Evolutionary conservation across 2,113 vertebrate species (phyloP).

Genomic region (Poecilia latipinna): DNA sequence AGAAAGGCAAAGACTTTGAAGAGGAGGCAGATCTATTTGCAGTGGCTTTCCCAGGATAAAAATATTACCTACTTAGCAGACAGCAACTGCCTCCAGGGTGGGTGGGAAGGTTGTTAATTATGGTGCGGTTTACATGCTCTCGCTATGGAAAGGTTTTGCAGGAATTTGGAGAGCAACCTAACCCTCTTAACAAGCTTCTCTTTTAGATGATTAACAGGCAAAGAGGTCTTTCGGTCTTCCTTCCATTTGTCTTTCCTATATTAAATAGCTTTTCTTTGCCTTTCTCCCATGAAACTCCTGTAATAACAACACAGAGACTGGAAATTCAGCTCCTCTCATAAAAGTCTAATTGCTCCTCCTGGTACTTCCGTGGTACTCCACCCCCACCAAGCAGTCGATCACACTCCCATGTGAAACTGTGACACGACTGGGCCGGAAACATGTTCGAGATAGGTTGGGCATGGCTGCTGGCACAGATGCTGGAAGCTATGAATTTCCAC

Average conservation of each 20-base stretch:
- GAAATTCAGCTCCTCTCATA: conserved; percentile 68
- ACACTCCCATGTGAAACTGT: conserved; percentile 31
- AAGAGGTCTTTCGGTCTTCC: conserved; percentile 67
- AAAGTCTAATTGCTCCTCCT: conserved; percentile 67
- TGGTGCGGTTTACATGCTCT: conserved; percentile 51
- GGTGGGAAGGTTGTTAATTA: conserved; percentile 30
- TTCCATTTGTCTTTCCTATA: conserved; percentile 5
- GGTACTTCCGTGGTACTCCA: conserved; percentile 47
- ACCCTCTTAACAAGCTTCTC: conserved; percentile 64
- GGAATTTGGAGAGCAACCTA: conserved; percentile 26
- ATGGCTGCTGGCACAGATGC: neutral
- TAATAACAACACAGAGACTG: conserved; percentile 46
- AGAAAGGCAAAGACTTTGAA: conserved; percentile 21
- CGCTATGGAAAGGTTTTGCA: conserved; percentile 57
- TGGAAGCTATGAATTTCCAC: conserved; percentile 36
- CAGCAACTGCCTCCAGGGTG: conserved; percentile 45
- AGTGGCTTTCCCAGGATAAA: conserved; percentile 17
- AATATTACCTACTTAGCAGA: conserved; percentile 29
- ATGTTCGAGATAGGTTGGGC: conserved; percentile 34
- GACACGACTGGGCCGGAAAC: conserved; percentile 45
- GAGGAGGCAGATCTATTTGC: conserved; percentile 25
- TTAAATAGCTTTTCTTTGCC: conserved; percentile 28
- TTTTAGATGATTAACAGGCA: conserved; percentile 63
- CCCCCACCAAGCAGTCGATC: conserved; percentile 24
- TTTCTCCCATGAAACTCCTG: conserved; percentile 32